Evolutionary conservation across 2,888 invertebrate genomes (phyloP), one percentile per base, ranked within the genome.

Genomic region (Anagyrus pseudococci): DNA sequence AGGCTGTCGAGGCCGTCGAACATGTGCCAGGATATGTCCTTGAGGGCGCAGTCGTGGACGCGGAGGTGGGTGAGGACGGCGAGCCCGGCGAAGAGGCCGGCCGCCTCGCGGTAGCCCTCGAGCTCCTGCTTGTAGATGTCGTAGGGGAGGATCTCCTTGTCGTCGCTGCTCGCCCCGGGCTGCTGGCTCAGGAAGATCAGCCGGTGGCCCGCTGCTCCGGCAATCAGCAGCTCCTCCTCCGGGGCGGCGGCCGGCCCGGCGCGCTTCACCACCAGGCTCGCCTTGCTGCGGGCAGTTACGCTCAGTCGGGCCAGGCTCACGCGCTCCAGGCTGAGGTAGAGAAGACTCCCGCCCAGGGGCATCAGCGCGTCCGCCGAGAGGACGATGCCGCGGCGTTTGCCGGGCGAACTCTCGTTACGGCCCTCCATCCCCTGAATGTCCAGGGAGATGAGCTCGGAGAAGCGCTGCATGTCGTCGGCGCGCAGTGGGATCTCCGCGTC

Each of bases 1-100:
- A 90, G 75, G 65, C 84, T 84, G 1, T 82, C 77, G 8, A 89
- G 79, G 3, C 88, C 88, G 65, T 88, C 86, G 74, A 89, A 88
- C 85, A 89, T 87, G 74, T 89, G 87, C 87, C 88, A 88, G 68
- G 87, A 84, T 64, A 89, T 78, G 71, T 86, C 85, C 67, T 84
- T 84, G 49, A 89, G 74, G 64, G 85, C 83, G 69, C 89, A 89
- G 56, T 84, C 82, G 52, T 84, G 84, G 40, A 89, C 84, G 68
- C 88, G 82, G 49, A 89, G 74, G 65, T 89, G 84, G 63, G 84
- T 81, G 44, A 90, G 78, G 66, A 82, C 82, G 55, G 81, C 77
- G 55, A 86, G 81, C 8, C 83, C 84, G 13, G 83, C 80, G 69
- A 87, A 85, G 20, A 62, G 83, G 73, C 68, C 77, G 70, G 64